phyloP scores from a whole-genome alignment of 2,113 vertebrate species.

The Mastomys coucha region DNA sequence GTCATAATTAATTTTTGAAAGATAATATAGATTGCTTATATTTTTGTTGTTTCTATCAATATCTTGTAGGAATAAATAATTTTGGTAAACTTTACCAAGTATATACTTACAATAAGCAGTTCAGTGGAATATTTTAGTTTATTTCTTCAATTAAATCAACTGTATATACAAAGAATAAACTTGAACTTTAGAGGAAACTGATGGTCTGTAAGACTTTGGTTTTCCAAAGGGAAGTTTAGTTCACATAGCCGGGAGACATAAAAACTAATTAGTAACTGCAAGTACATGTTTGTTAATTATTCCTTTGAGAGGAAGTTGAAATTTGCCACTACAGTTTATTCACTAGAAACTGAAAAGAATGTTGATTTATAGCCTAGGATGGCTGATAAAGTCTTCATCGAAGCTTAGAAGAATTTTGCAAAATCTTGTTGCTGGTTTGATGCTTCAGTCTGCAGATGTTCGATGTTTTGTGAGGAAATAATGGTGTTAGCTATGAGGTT shows the following conservation, averaged over 20 bases:
- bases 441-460: slow-evolving; percentile 85
- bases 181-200: slow-evolving; percentile 48
- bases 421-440: slow-evolving; percentile 78
- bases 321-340: slow-evolving; percentile 55
- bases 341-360: slow-evolving; percentile 52
- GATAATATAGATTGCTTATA: neutral
- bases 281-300: slow-evolving; percentile 75
- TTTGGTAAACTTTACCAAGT: neutral
- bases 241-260: slow-evolving; percentile 57
- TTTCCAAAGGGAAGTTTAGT: slow-evolving; percentile 71
- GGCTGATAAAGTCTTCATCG: slow-evolving; percentile 75
- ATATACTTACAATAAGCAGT: neutral
- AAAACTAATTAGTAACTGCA: slow-evolving; percentile 66
- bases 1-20: slow-evolving; percentile 14
- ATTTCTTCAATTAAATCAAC: slow-evolving; percentile 37
- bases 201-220: slow-evolving; percentile 54
- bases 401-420: slow-evolving; percentile 65
- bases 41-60: neutral
- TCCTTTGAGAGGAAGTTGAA: slow-evolving; percentile 64
- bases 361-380: slow-evolving; percentile 79
- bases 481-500: slow-evolving; percentile 87
- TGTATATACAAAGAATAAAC: slow-evolving; percentile 49
- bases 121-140: slow-evolving; percentile 17
- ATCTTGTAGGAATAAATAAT: neutral
- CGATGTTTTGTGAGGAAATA: slow-evolving; percentile 86